Evolutionary conservation across 2,113 vertebrate species (phyloP).

Genomic region (Pogona vitticeps): DNA sequence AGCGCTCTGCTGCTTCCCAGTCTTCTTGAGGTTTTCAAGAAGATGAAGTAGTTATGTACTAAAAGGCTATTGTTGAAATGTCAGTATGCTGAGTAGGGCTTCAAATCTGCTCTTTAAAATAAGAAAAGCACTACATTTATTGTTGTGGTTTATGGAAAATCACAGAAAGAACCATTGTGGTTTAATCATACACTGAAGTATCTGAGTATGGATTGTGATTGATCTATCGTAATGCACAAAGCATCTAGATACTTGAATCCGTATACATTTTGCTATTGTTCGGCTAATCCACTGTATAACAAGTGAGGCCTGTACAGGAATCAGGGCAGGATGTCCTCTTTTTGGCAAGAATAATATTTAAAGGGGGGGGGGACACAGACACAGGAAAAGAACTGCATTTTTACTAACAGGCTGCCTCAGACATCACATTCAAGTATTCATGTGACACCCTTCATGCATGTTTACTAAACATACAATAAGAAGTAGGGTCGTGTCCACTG

Average conservation of each 20-base stretch:
- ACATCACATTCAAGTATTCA: background rate
- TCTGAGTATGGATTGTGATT: background rate
- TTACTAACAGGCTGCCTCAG: background rate
- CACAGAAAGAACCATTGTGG: background rate
- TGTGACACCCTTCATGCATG: background rate
- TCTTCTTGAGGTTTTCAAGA: background rate
- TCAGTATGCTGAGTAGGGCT: background rate
- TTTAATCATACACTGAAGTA: background rate
- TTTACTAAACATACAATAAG: background rate
- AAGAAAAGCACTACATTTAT: background rate
- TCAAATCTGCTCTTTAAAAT: background rate
- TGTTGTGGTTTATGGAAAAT: background rate
- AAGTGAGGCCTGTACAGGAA: background rate
- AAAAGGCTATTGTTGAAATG: background rate
- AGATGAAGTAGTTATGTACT: background rate
- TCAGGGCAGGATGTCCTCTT: background rate
- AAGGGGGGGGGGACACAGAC: background rate
- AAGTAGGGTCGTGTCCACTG: background rate
- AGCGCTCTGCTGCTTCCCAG: background rate
- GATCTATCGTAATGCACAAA: no score
- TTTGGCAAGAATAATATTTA: background rate
- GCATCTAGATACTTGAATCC: background rate
- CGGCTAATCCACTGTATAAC: background rate
- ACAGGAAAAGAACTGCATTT: background rate
- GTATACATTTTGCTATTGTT: background rate